These are phyloP conservation scores for Fregata magnificens DNA, from an alignment of 2,113 vertebrate genomes.

Conservation along the genomic window DNA sequence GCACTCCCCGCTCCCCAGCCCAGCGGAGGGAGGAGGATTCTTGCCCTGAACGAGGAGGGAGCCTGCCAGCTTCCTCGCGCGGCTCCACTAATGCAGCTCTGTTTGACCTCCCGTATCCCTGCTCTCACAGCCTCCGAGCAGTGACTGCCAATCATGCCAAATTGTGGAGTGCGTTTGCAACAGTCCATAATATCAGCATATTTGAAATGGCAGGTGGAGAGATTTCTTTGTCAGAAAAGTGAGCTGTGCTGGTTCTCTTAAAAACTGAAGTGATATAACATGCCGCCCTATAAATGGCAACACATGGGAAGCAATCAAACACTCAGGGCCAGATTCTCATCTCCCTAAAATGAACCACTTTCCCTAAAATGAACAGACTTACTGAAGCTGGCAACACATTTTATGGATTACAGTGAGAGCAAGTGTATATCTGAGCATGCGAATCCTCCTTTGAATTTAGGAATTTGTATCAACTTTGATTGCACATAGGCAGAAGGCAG, in stretches of 20 bases:
- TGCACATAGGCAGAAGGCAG: not conserved
- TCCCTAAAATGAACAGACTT: not conserved
- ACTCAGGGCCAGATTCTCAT: not conserved
- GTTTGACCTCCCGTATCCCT: fast-evolving
- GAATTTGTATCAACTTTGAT: not conserved
- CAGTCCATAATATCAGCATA: not conserved
- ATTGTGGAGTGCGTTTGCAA: not conserved
- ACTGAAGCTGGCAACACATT: not conserved
- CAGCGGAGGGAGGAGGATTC: not conserved
- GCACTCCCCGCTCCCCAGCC: not conserved
- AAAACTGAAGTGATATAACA: not conserved
- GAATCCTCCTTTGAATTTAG: not conserved
- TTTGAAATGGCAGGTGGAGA: not conserved
- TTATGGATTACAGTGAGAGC: not conserved
- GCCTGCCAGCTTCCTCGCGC: not conserved
- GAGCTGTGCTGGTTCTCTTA: not conserved
- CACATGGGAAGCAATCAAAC: not conserved
- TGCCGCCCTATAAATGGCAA: not conserved
- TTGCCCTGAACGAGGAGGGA: not conserved
- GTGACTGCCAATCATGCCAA: not conserved
- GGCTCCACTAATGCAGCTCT: fast-evolving
- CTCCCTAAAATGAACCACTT: not conserved
- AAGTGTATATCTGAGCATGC: not conserved
- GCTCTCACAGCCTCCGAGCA: fast-evolving
- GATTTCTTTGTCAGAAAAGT: not conserved